A percentile compares a stretch with the other conserved stretches of the same genome.
phyloP scores from a whole-genome alignment of 2,888 invertebrate species.

The Automeris io region DNA sequence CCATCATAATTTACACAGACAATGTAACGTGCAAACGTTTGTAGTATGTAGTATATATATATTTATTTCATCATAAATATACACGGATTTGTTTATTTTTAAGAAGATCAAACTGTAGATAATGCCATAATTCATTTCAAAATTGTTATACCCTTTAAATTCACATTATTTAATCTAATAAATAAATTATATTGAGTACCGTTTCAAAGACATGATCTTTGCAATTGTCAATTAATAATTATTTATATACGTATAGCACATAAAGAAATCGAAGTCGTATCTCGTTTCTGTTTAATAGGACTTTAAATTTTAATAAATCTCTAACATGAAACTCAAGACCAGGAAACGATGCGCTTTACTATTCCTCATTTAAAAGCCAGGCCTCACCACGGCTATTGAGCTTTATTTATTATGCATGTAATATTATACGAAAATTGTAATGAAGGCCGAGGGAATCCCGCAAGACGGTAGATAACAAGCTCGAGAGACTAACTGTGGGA shows the following conservation, averaged over 20 bases:
- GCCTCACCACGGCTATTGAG: constrained; percentile 25
- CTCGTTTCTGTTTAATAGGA: constrained; percentile 13
- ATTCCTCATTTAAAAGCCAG: constrained; percentile 29
- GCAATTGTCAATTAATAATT: too few species aligned
- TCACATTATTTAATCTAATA: too few species aligned
- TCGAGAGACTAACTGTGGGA: constrained; percentile 30
- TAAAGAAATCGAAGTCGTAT: constrained; percentile 1
- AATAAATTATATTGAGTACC: too few species aligned
- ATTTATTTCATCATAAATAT: constrained; percentile 1
- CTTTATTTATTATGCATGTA: constrained; percentile 46
- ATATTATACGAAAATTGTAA: constrained; percentile 69
- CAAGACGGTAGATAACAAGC: constrained; percentile 65
- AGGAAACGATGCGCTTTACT: constrained; percentile 21
- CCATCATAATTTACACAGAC: not conserved
- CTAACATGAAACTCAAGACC: constrained; percentile 24
- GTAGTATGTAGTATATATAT: not conserved
- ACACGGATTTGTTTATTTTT: too few species aligned
- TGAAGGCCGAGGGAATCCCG: constrained; percentile 58
- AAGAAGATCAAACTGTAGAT: too few species aligned
- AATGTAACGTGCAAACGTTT: too few species aligned
- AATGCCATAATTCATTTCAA: too few species aligned
- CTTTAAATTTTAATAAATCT: constrained; percentile 20
- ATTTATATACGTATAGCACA: not conserved
- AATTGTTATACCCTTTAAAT: too few species aligned
- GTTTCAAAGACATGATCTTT: too few species aligned